These are phyloP conservation scores for Mythimna lalbum DNA, from an alignment of 2,888 invertebrate genomes.

Conservation along the genomic window DNA sequence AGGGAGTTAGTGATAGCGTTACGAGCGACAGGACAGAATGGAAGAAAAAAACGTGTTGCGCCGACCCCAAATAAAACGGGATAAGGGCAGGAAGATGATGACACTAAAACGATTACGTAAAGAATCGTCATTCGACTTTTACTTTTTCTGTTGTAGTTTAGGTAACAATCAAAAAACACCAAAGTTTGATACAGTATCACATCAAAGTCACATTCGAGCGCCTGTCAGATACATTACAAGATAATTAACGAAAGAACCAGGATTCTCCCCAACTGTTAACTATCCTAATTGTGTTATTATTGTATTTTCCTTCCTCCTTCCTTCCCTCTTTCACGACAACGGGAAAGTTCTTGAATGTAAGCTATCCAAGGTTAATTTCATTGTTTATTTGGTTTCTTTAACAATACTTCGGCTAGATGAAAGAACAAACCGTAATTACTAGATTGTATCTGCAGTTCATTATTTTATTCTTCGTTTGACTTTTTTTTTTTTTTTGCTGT, in stretches of 20 bases:
- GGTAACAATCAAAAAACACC: too few species aligned
- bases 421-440: conserved; percentile 36
- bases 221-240: conserved; percentile 12
- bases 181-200: not conserved
- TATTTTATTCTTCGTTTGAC: conserved; percentile 24
- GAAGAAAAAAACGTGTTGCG: too few species aligned
- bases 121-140: too few species aligned
- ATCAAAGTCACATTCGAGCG: conserved; percentile 11
- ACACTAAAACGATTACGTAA: too few species aligned
- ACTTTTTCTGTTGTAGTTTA: too few species aligned
- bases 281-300: conserved; percentile 67
- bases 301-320: conserved; percentile 46
- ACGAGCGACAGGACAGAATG: too few species aligned
- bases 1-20: too few species aligned
- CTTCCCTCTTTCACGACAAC: conserved; percentile 32
- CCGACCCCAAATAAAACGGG: too few species aligned
- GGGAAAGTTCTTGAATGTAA: conserved; percentile 55
- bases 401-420: conserved; percentile 32
- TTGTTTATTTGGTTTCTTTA: conserved; percentile 63
- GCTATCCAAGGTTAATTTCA: conserved; percentile 48
- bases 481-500: conserved; percentile 1
- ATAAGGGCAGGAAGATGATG: too few species aligned
- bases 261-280: conserved; percentile 40
- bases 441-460: conserved; percentile 37
- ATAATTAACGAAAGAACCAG: conserved; percentile 30